A percentile compares a stretch with the other conserved stretches of the same genome.
These are phyloP conservation scores for Trachelus stipa DNA, from an alignment of 2,888 invertebrate species.

Conservation along the genomic window DNA sequence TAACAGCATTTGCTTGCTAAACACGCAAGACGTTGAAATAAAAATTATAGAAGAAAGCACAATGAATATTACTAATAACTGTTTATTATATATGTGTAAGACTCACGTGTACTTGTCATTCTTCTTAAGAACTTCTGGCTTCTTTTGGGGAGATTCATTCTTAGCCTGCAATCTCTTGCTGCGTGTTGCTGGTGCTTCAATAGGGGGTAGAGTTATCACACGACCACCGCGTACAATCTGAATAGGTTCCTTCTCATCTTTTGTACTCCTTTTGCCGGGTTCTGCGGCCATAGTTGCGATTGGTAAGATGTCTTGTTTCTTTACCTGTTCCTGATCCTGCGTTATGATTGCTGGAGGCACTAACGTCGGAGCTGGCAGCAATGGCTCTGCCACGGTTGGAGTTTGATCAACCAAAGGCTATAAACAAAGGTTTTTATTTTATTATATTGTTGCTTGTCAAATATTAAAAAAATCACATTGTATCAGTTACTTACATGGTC, in stretches of 20 bases:
- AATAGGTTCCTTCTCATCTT: slow-evolving; percentile 71
- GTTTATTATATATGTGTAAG: neutral
- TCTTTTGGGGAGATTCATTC: slow-evolving; percentile 32
- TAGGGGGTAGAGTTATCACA: slow-evolving; percentile 82
- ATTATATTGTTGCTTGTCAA: neutral
- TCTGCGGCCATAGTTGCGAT: slow-evolving; percentile 36
- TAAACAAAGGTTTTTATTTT: slow-evolving; percentile 13
- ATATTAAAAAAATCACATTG: neutral
- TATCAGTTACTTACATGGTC: slow-evolving; percentile 44
- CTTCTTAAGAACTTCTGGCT: slow-evolving; percentile 24
- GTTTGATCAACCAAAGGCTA: slow-evolving; percentile 48
- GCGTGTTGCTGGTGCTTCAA: slow-evolving; percentile 85
- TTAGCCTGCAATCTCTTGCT: slow-evolving; percentile 72
- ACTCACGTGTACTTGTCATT: neutral
- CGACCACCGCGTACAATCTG: slow-evolving; percentile 83
- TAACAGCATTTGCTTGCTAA: slow-evolving; percentile 16
- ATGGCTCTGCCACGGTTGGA: slow-evolving; percentile 33
- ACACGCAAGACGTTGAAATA: neutral
- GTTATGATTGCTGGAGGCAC: slow-evolving; percentile 19
- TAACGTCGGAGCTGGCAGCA: slow-evolving; percentile 37
- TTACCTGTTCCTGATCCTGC: neutral
- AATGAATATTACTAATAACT: neutral
- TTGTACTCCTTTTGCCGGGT: slow-evolving; percentile 54
- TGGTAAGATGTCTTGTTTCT: neutral
- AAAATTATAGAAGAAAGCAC: neutral